Conservation (phyloP, 2,113 vertebrate species). For the Regulus satrapa region DNA sequence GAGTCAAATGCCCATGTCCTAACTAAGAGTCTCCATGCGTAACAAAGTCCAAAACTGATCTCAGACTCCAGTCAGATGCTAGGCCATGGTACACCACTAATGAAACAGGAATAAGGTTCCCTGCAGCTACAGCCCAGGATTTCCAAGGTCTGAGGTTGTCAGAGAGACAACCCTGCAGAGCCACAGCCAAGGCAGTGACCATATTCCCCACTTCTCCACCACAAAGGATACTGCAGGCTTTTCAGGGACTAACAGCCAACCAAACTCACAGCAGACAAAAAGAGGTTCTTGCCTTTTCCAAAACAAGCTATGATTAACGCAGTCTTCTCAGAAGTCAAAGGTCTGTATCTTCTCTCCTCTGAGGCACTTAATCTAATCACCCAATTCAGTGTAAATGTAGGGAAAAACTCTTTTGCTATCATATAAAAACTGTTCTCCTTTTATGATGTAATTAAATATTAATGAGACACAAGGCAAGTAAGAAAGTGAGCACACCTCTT, state of each 20-base stretch:
- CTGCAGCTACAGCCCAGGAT: not conserved
- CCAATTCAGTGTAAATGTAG: not conserved
- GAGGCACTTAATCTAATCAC: not conserved
- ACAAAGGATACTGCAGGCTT: fast-evolving
- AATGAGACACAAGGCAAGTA: not conserved
- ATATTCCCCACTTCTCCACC: not conserved
- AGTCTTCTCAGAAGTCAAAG: not conserved
- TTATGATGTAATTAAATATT: not conserved
- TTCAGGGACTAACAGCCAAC: not conserved
- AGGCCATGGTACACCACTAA: not conserved
- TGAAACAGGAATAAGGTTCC: not conserved
- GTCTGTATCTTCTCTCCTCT: not conserved
- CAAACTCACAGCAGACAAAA: not conserved
- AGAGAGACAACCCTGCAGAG: not conserved
- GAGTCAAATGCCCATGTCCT: not conserved
- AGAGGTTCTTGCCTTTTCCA: not conserved
- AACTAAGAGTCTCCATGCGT: not conserved
- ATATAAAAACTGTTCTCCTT: not conserved
- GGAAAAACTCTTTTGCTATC: not conserved
- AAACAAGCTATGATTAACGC: fast-evolving
- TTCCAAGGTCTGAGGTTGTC: not conserved
- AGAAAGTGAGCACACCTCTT: not conserved
- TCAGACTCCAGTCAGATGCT: not conserved
- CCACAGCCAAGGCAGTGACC: not conserved
- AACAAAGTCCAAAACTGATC: not conserved